These are phyloP conservation scores for Dorcus parallelipipedus DNA, from an alignment of 2,888 invertebrate species.

Conservation along the genomic window DNA sequence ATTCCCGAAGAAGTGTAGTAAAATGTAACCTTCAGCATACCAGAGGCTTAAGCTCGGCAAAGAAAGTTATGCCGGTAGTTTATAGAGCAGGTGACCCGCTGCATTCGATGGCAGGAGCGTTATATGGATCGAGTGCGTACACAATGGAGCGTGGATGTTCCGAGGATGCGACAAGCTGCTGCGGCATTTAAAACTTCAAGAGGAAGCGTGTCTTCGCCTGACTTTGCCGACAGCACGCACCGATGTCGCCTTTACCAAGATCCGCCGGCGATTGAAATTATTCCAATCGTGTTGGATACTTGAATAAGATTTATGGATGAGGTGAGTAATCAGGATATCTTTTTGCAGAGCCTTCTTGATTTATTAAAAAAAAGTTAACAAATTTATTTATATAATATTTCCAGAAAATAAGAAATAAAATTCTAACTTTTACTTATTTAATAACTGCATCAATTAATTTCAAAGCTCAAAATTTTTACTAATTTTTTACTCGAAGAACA, in stretches of 20 bases:
- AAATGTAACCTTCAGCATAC: conserved; percentile 6
- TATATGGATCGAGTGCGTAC: conserved; percentile 23
- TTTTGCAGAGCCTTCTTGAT: too few relatives aligned
- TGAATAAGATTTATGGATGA: not conserved
- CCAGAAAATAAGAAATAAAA: too few relatives aligned
- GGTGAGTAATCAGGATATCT: too few relatives aligned
- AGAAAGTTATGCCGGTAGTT: conserved; percentile 9
- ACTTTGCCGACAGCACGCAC: conserved; percentile 20
- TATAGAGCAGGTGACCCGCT: conserved; percentile 6
- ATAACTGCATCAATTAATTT: not conserved
- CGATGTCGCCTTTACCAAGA: conserved; percentile 20
- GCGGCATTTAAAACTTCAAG: conserved; percentile 17
- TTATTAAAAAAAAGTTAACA: too few relatives aligned
- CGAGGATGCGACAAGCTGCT: conserved; percentile 21
- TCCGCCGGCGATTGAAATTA: conserved; percentile 20
- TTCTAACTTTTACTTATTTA: too few relatives aligned
- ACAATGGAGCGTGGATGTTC: conserved; percentile 23
- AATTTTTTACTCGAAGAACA: too few relatives aligned
- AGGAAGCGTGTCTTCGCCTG: conserved; percentile 8
- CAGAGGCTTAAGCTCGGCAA: not conserved
- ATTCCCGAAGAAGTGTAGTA: conserved; percentile 1
- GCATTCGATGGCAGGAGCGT: conserved; percentile 11
- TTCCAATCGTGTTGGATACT: conserved; percentile 13
- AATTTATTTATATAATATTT: too few relatives aligned
- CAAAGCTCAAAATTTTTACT: too few relatives aligned